Base-by-base conservation (phyloP, 2,888 invertebrate genomes). In the Salpingus planirostris region DNA sequence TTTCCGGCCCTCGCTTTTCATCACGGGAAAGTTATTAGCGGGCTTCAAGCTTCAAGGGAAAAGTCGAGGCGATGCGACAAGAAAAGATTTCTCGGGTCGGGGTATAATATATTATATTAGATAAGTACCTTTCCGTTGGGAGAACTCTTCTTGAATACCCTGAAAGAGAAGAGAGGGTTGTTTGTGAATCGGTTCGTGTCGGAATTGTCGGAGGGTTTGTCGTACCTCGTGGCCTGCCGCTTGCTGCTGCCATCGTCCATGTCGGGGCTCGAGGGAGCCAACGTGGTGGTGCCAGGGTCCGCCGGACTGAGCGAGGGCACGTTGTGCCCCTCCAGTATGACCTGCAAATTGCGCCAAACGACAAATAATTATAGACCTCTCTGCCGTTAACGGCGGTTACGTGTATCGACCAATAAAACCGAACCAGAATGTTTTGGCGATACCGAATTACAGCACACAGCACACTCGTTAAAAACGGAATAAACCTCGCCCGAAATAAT, bases 121-220 rank as follows among this genome's bases (percentile, higher is more conserved):
- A 6, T 18, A 6, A 18, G 64, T 66, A 85, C 84, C 76, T 92
- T 93, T 59, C 92, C 92, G 75, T 95, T 95, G 30, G 92, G 92
- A 40, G 91, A 91, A 66, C 91, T 91, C 67, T 95, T 95, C 73
- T 95, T 95, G 71, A 93, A 95, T 29, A 95, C 95, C 64, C 91
- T 81, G 69, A 53, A 41, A 33, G 24, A 24, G 11, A 6, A 28
- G 12, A 3, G n/a, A 13, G 11, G n/a, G n/a, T n/a, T n/a, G n/a
- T n/a, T n/a, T n/a, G 21, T 29, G 18, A 18, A 18, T 8, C 5
- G 10, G 5, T 8, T 23, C 10, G 4, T 23, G 23, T 11, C 18
- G 8, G 5, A 10, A 23, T 5, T 7, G 10, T 28, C 6, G 18
- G 13, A 23, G 8, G 3, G n/a, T 23, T 29, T 2, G 26, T 38